phyloP scores from a whole-genome alignment of 2,888 invertebrate species.

The Notodonta ziczac region DNA sequence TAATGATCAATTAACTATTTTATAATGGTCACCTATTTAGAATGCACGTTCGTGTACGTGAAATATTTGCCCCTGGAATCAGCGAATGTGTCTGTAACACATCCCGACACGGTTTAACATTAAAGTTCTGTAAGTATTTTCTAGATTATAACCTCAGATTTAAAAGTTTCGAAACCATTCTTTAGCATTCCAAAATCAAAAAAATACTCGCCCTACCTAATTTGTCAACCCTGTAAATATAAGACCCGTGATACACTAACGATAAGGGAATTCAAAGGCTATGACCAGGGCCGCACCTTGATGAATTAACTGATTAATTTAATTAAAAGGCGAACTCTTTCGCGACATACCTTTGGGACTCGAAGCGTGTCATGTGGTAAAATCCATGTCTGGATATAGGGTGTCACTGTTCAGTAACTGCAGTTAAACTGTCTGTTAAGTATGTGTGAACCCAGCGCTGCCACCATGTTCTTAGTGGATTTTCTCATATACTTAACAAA shows the following conservation, averaged over 20 bases:
- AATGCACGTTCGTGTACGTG: too few species aligned
- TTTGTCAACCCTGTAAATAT: conserved; percentile 11
- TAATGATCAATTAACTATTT: too few species aligned
- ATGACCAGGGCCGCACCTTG: conserved; percentile 61
- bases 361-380: conserved; percentile 61
- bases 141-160: neutral
- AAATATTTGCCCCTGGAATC: too few species aligned
- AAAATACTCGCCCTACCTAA: conserved; percentile 7
- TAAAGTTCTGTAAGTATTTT: neutral
- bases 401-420: conserved; percentile 23
- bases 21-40: too few species aligned
- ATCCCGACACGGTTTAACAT: too few species aligned
- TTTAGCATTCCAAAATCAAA: conserved; percentile 32
- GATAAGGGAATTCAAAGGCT: conserved; percentile 41
- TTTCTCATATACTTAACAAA: too few species aligned
- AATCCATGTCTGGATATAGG: conserved; percentile 60
- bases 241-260: conserved; percentile 30
- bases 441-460: neutral
- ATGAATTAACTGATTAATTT: conserved; percentile 82
- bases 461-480: too few species aligned
- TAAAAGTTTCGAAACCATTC: neutral
- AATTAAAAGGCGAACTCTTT: conserved; percentile 82
- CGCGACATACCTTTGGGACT: conserved; percentile 60
- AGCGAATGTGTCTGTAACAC: too few species aligned
- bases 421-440: neutral